Evolutionary conservation across 1,140 invertebrate species (phyloP).

Genomic region (Zaprionus tsacasi): DNA sequence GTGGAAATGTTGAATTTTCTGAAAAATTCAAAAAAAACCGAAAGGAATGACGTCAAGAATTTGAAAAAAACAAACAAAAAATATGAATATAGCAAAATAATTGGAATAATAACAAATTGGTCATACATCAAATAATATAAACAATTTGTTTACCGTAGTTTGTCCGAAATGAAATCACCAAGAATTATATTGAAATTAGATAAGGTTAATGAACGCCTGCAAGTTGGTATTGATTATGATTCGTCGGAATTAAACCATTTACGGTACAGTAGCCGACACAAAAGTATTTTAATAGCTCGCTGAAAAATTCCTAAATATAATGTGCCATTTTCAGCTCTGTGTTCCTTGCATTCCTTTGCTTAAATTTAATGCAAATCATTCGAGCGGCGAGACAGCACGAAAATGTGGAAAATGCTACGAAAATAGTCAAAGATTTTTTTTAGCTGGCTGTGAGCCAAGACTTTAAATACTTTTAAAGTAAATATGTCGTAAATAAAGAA

Average conservation of each 20-base stretch:
- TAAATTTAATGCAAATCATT: conserved; percentile 27
- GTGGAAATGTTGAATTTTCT: conserved; percentile 6
- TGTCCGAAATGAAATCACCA: not conserved
- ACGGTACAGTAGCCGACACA: not conserved
- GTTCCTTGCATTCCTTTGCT: conserved; percentile 17
- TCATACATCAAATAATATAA: not conserved
- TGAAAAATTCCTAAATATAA: conserved; percentile 15
- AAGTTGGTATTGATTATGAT: too few species aligned
- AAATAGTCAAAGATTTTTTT: conserved; percentile 28
- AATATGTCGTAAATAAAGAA: conserved; percentile 23
- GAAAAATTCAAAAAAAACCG: not conserved
- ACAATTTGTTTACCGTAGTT: conserved; percentile 1
- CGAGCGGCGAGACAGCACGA: conserved; percentile 6
- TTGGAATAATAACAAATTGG: not conserved
- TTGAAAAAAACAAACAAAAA: not conserved
- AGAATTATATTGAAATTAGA: not conserved
- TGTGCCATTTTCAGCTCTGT: conserved; percentile 22
- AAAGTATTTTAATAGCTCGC: conserved; percentile 4
- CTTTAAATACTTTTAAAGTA: conserved; percentile 32
- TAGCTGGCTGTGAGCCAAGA: conserved; percentile 36
- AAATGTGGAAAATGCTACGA: conserved; percentile 46
- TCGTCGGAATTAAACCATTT: too few species aligned
- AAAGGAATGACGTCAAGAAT: conserved; percentile 23
- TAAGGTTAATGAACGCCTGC: not conserved
- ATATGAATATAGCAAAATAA: not conserved